phyloP scores from a whole-genome alignment of 30 jellyfish, hydroid and myxozoan genomes.

The Cassiopea andromeda region DNA sequence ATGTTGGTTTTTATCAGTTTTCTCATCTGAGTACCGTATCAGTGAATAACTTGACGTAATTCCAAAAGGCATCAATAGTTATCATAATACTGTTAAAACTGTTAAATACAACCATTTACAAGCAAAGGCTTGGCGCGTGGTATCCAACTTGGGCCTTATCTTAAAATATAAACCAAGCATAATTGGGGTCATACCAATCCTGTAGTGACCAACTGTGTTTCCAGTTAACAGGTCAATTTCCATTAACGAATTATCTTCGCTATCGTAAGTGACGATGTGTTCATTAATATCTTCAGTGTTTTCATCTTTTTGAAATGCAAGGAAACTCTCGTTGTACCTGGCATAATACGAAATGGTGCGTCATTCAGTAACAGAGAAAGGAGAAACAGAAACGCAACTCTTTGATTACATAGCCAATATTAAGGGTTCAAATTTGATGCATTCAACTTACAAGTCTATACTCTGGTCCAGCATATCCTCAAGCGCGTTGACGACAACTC shows the following conservation, averaged over 20 bases:
- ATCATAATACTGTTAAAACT: no score
- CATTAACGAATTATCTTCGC: constrained; percentile 33
- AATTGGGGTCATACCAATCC: constrained; percentile 33
- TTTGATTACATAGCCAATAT: neutral
- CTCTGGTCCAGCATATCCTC: constrained; percentile 71
- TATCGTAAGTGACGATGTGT: constrained; percentile 61
- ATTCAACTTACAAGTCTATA: constrained; percentile 47
- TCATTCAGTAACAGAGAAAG: neutral
- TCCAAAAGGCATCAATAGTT: no score
- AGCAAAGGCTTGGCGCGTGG: no score
- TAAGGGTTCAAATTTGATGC: neutral
- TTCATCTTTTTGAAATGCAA: constrained; percentile 48
- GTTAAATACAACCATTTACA: no score
- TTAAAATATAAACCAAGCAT: no score
- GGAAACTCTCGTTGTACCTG: constrained; percentile 74
- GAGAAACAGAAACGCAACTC: neutral
- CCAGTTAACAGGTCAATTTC: constrained; percentile 75
- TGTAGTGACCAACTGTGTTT: constrained; percentile 21
- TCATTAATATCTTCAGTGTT: constrained; percentile 39
- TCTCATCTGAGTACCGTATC: no score
- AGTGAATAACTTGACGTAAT: no score
- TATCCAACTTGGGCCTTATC: no score
- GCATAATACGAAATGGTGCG: neutral
- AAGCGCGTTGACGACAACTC: constrained; percentile 49
- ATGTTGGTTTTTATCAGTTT: no score